These are phyloP conservation scores for Ylistrum balloti DNA, from an alignment of 1,140 invertebrate species.

Conservation along the genomic window DNA sequence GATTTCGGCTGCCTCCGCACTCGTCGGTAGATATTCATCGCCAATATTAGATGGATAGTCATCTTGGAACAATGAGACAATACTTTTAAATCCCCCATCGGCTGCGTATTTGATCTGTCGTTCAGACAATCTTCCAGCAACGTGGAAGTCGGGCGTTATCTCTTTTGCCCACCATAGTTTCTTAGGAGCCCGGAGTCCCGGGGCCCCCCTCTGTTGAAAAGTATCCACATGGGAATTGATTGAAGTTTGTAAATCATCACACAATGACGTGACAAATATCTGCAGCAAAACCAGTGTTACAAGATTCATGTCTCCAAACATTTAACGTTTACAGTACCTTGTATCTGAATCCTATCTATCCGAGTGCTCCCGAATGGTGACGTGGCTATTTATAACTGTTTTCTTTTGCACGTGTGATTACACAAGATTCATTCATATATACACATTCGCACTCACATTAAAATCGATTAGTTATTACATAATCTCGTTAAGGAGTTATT, in stretches of 20 bases:
- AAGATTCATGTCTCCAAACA: background rate
- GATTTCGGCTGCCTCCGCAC: constrained; percentile 65
- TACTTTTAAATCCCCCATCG: constrained; percentile 76
- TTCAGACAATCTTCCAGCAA: constrained; percentile 72
- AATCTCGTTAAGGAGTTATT: background rate
- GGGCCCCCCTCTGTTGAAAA: constrained; percentile 56
- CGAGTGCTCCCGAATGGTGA: background rate
- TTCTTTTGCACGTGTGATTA: background rate
- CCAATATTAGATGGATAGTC: constrained; percentile 69
- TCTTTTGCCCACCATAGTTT: constrained; percentile 79
- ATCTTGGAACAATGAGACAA: constrained; percentile 73
- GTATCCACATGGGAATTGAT: constrained; percentile 50
- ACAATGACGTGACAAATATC: background rate
- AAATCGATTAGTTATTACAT: constrained; percentile 13
- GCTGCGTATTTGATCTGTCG: constrained; percentile 76
- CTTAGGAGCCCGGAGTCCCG: constrained; percentile 68
- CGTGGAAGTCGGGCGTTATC: constrained; percentile 74
- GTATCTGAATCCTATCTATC: background rate
- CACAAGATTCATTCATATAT: background rate
- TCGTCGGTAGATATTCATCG: constrained; percentile 71
- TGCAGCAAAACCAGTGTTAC: background rate
- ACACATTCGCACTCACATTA: background rate
- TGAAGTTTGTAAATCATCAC: background rate
- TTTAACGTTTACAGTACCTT: background rate
- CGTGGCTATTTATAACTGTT: background rate